A percentile compares a stretch with the other conserved stretches of the same genome.
Evolutionary conservation across 2,113 vertebrate species (phyloP).

Genomic region (Pungitius pungitius): DNA sequence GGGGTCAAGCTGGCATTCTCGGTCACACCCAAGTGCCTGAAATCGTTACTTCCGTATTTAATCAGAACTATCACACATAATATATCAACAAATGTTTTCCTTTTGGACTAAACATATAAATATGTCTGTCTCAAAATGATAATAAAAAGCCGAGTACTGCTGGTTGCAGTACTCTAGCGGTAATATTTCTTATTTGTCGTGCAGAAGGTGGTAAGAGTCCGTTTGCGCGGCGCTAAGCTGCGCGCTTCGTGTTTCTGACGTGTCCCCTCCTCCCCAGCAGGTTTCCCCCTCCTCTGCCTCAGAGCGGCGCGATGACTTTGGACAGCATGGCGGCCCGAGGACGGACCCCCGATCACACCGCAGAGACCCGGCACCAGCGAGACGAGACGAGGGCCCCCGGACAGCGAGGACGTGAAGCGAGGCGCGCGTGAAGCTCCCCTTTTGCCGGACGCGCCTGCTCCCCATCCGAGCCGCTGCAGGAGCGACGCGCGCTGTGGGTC

Average conservation of each 20-base stretch:
- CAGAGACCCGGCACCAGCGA: conserved; percentile 8
- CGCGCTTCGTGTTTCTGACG: conserved; percentile 7
- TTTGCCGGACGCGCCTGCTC: background rate
- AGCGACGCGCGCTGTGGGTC: background rate
- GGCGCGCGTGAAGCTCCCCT: background rate
- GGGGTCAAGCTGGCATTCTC: conserved; percentile 25
- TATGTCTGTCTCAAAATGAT: background rate
- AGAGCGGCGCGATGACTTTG: background rate
- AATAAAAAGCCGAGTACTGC: too few species aligned
- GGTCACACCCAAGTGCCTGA: conserved; percentile 43
- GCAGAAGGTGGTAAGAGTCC: background rate
- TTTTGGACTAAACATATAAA: background rate
- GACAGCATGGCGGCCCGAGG: conserved; percentile 13
- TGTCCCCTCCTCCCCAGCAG: conserved; percentile 16
- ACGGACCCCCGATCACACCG: conserved; percentile 3
- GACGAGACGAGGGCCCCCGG: background rate
- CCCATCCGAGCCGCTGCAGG: background rate
- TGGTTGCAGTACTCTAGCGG: too few species aligned
- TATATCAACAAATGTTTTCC: background rate
- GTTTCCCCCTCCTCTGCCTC: conserved; percentile 8
- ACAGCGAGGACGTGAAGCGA: conserved; percentile 9
- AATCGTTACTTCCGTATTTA: conserved; percentile 54
- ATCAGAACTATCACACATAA: conserved; percentile 2
- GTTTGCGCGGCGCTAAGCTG: background rate
- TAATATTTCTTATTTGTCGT: background rate